Evolutionary conservation across 1,140 invertebrate genomes (phyloP).

Genomic region (Dolichoris vasculosae): DNA sequence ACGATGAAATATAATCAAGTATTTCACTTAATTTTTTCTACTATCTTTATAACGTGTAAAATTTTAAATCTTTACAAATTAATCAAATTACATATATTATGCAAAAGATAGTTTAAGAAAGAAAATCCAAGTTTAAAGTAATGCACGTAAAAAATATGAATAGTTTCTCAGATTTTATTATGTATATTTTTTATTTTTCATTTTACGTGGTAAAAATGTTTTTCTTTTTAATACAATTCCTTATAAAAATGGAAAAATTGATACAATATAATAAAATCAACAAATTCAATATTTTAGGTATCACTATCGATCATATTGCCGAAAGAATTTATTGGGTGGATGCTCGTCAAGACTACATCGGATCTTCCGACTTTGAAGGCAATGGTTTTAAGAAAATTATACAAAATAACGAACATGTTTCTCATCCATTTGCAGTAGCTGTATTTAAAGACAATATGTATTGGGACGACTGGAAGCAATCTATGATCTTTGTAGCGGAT

Average conservation of each 20-base stretch:
- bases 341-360: slow-evolving; percentile 89
- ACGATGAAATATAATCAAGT: not conserved
- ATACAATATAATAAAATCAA: not conserved
- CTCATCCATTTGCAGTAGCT: slow-evolving; percentile 89
- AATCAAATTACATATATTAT: too few species aligned
- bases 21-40: not conserved
- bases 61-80: too few species aligned
- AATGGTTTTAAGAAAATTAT: slow-evolving; percentile 83
- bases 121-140: too few species aligned
- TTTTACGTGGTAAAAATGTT: too few species aligned
- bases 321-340: slow-evolving; percentile 92
- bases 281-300: slow-evolving; percentile 61
- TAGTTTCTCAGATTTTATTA: too few species aligned
- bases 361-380: slow-evolving; percentile 89
- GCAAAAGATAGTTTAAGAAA: too few species aligned
- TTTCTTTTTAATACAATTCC: not conserved
- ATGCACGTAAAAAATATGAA: too few species aligned
- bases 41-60: too few species aligned
- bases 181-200: too few species aligned
- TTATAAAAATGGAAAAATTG: not conserved
- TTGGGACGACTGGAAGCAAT: slow-evolving; percentile 93
- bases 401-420: slow-evolving; percentile 78
- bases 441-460: slow-evolving; percentile 91
- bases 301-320: slow-evolving; percentile 88
- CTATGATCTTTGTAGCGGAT: slow-evolving; percentile 85